These are phyloP conservation scores for Hippoglossus stenolepis DNA, from an alignment of 2,113 vertebrate genomes.

Conservation along the genomic window DNA sequence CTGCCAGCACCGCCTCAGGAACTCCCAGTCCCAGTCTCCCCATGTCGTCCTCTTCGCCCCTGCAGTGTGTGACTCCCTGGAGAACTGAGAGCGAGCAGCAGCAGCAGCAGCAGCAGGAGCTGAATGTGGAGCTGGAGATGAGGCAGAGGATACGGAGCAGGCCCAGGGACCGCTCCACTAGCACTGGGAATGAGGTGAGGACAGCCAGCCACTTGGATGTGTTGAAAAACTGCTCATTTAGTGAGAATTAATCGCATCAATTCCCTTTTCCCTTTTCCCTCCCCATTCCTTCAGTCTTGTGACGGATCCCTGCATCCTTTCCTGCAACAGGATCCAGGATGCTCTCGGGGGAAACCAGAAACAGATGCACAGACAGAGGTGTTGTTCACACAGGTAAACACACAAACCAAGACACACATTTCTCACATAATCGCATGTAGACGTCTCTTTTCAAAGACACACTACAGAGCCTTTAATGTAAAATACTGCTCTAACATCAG, in stretches of 20 bases:
- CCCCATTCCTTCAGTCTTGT: conserved; percentile 57
- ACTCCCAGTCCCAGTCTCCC: conserved; percentile 80
- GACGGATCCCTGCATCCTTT: conserved; percentile 82
- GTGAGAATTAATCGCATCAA: neutral
- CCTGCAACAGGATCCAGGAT: conserved; percentile 85
- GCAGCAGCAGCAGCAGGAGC: conserved; percentile 75
- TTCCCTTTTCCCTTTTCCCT: neutral
- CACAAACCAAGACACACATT: conserved; percentile 7
- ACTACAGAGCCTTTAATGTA: neutral
- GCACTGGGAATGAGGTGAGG: conserved; percentile 62
- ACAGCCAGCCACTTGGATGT: neutral
- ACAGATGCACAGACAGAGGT: conserved; percentile 67
- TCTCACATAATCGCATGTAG: neutral
- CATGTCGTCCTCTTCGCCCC: conserved; percentile 76
- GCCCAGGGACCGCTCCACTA: conserved; percentile 65
- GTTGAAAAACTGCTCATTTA: neutral
- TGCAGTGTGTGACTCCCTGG: conserved; percentile 77
- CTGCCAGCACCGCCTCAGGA: conserved; percentile 70
- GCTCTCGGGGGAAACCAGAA: conserved; percentile 63
- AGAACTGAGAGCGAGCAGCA: conserved; percentile 74
- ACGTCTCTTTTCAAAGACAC: conserved; percentile 4
- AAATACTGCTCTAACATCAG: conserved; percentile 17
- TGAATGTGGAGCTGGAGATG: conserved; percentile 79
- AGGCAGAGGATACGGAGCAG: conserved; percentile 81
- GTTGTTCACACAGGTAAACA: conserved; percentile 77